Base-by-base conservation (phyloP, 2,888 invertebrate species). In the Neoitamus cyanurus region DNA sequence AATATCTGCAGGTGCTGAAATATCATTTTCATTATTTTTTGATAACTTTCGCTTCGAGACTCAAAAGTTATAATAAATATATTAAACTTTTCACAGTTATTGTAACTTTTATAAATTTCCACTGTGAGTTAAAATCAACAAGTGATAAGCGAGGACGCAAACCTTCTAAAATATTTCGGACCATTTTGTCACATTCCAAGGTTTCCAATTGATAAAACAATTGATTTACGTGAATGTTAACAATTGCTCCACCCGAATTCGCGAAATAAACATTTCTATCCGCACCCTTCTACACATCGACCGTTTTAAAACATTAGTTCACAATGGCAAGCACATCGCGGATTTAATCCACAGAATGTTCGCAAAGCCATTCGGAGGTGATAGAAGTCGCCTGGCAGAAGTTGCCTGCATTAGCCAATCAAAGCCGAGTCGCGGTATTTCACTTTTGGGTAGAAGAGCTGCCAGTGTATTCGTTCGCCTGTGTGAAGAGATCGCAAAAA, bases 371-470 rank as follows among this genome's bases (percentile, higher is more conserved):
- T 31, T 48, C n/a, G 25, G 73, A 58, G 83, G 36, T 87, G 87
- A 85, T 87, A 88, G 88, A 88, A 88, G 88, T 86, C 86, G 86
- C 87, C 87, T 88, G 89, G 86, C 87, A 88, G 88, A 89, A 88
- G 88, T 48, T 86, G 83, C 87, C 88, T 86, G 85, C 48, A 82
- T 30, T 73, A 85, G 75, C 88, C 87, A 88, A 88, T 88, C 87
- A 85, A 28, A 84, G 36, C 31, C n/a, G 42, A 83, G 36, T 46
- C 48, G 15, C n/a, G 70, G 80, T 78, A 84, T 83, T 83, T 83
- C 80, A 73, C 78, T 84, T 46, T 75, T 25, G 20, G 48, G 77
- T 68, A 34, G 80, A 68, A 82, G 28, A 84, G 28, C 30, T 85
- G 68, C 7, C 80, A 84, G 30, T 78, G 85, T 83, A 46, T 78